Evolutionary conservation across 2,797 vertebrate genomes (phyloP).

Genomic region (Eptatretus atami): DNA sequence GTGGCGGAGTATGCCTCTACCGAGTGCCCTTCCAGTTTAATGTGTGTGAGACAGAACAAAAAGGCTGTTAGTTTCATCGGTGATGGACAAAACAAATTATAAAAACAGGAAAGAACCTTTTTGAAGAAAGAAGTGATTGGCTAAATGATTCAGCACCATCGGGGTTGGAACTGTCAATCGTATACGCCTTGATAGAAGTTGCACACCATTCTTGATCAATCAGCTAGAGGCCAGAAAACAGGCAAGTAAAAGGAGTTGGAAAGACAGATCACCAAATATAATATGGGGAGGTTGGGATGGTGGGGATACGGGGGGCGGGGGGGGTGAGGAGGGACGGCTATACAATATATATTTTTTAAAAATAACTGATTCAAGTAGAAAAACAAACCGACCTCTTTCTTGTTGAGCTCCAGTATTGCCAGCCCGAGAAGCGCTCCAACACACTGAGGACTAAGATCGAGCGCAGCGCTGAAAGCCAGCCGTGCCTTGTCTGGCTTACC

Average conservation of each 20-base stretch:
- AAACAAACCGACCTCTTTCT: constrained; percentile 31
- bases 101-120: constrained; percentile 31
- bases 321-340: no score
- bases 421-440: constrained; percentile 80
- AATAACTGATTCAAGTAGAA: no score
- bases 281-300: no score
- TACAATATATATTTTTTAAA: no score
- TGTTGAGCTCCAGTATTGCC: constrained; percentile 88
- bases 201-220: constrained; percentile 95
- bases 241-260: no score
- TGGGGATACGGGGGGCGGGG: no score
- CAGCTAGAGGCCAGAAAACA: constrained; percentile 17
- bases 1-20: no score
- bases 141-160: constrained; percentile 93
- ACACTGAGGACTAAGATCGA: constrained; percentile 82
- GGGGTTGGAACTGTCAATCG: constrained; percentile 95
- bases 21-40: no score
- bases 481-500: constrained; percentile 88
- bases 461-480: constrained; percentile 55
- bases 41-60: not conserved
- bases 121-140: constrained; percentile 99
- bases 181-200: constrained; percentile 82
- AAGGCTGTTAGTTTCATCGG: constrained; percentile 7
- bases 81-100: not conserved
- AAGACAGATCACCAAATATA: no score